Evolutionary conservation across 2,113 vertebrate species (phyloP).

Genomic region (Cebus imitator): DNA sequence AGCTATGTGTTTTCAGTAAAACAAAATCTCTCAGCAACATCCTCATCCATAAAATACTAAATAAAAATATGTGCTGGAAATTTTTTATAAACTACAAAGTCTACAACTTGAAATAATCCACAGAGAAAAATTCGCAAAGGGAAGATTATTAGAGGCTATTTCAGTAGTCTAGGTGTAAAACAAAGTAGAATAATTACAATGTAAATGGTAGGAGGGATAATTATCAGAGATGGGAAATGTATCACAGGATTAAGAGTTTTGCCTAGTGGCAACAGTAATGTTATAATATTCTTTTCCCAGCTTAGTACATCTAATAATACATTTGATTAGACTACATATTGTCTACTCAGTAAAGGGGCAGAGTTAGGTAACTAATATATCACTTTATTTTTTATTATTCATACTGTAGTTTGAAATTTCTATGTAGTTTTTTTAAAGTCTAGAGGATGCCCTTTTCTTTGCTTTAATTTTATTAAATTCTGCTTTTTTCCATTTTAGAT

Average conservation of each 20-base stretch:
- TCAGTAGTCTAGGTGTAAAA: neutral
- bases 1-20: neutral
- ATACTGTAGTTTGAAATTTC: neutral
- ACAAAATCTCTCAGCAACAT: neutral
- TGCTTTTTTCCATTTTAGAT: too few species aligned
- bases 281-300: neutral
- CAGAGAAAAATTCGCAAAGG: neutral
- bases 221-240: constrained; percentile 31
- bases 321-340: neutral
- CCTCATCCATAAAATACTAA: constrained; percentile 12
- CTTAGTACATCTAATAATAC: neutral
- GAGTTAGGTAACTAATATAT: neutral
- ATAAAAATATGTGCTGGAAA: neutral
- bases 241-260: constrained; percentile 1
- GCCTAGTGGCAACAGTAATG: neutral
- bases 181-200: neutral
- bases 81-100: neutral
- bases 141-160: neutral
- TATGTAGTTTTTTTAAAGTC: neutral
- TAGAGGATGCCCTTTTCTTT: neutral
- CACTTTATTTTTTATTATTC: neutral
- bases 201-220: neutral
- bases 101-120: neutral
- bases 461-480: neutral
- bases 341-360: constrained; percentile 16